Evolutionary conservation across 2,888 invertebrate genomes (phyloP).

Genomic region (Drosophila basisetae): DNA sequence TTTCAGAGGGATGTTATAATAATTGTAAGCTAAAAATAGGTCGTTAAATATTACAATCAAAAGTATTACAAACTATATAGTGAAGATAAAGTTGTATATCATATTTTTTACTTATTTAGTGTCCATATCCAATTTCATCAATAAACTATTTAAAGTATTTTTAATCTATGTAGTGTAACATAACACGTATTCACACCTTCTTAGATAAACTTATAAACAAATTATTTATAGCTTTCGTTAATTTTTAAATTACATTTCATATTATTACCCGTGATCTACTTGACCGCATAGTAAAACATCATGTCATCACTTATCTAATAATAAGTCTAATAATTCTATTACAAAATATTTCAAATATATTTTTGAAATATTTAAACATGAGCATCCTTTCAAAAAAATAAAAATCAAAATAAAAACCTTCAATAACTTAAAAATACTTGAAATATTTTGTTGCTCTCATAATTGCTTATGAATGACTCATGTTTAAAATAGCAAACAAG

Average conservation of each 20-base stretch:
- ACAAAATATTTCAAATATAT: not conserved
- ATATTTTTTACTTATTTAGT: not conserved
- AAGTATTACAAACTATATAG: not conserved
- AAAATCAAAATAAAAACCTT: not conserved
- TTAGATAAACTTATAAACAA: not conserved
- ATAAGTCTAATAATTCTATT: not conserved
- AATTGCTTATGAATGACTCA: slow-evolving; percentile 45
- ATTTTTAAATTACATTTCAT: not conserved
- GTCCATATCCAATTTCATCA: not conserved
- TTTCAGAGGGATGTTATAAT: not conserved
- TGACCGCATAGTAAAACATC: not conserved
- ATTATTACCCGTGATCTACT: not conserved
- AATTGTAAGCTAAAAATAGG: not conserved
- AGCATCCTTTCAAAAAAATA: not conserved
- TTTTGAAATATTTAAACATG: not conserved
- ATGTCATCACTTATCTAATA: not conserved
- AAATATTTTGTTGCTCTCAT: slow-evolving; percentile 39
- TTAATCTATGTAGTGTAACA: not conserved
- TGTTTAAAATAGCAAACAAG: slow-evolving; percentile 65
- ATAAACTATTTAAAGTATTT: not conserved
- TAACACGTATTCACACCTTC: not conserved
- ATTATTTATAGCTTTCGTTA: not conserved
- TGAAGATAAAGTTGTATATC: not conserved
- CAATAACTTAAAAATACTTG: slow-evolving; percentile 24
- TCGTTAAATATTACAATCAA: not conserved